Evolutionary conservation across 1,140 invertebrate genomes (phyloP).

Genomic region (Holcopasites calliopsidis): DNA sequence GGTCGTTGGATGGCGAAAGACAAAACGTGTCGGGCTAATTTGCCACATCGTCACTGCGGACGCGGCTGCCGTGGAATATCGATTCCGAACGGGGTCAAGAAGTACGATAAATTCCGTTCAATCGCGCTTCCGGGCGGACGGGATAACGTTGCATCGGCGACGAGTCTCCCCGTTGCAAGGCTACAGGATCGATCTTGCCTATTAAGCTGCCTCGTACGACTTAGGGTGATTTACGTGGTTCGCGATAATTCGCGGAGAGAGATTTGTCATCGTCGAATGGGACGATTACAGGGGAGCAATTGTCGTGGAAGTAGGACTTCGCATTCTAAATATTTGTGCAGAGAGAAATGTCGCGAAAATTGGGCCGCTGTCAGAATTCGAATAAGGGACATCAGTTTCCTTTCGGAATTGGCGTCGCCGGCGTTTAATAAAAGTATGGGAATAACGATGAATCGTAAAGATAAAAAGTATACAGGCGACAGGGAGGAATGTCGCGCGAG

Average conservation of each 20-base stretch:
- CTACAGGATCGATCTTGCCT: conserved; percentile 30
- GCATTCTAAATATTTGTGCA: no score
- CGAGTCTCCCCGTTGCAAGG: conserved; percentile 1
- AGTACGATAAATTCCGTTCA: conserved; percentile 43
- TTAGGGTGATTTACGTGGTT: not conserved
- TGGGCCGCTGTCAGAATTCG: no score
- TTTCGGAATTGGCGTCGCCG: no score
- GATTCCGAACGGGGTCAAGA: conserved; percentile 26
- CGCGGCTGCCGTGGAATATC: conserved; percentile 32
- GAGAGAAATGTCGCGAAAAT: no score
- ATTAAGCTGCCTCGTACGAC: not conserved
- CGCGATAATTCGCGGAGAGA: not conserved
- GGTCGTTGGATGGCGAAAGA: conserved; percentile 44
- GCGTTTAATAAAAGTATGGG: no score
- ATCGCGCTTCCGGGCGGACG: conserved; percentile 26
- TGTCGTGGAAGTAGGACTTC: not conserved
- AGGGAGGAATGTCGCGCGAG: not conserved
- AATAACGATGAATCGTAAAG: not conserved
- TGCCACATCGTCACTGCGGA: conserved; percentile 50
- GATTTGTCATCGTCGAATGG: not conserved
- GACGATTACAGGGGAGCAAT: not conserved
- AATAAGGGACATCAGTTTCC: no score
- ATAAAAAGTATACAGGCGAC: no score
- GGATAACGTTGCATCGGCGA: conserved; percentile 15
- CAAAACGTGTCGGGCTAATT: conserved; percentile 52